A percentile compares a stretch with the other conserved stretches of the same genome.
phyloP scores from a whole-genome alignment of 2,888 invertebrate genomes.

The Scaptomyza reducta region DNA sequence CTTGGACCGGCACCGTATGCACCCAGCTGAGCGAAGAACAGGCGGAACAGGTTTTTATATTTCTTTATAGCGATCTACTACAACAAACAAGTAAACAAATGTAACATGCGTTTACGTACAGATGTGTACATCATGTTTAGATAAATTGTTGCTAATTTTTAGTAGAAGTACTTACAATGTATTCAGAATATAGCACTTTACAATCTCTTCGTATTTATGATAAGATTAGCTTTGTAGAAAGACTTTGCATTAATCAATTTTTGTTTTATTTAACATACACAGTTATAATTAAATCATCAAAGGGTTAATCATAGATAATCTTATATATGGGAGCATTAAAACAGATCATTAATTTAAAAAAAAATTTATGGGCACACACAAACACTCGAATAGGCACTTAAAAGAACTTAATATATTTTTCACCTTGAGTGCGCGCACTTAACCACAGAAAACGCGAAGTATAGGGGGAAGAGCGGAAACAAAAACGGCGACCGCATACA shows the following conservation, averaged over 20 bases:
- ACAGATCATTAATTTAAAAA: slow-evolving; percentile 61
- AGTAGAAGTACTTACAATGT: slow-evolving; percentile 13
- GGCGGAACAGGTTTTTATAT: slow-evolving; percentile 51
- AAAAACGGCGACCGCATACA: slow-evolving; percentile 50
- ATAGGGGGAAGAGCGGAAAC: slow-evolving; percentile 44
- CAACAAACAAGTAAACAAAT: neutral
- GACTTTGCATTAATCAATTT: neutral
- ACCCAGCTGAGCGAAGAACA: slow-evolving; percentile 42
- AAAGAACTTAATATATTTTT: slow-evolving; percentile 73
- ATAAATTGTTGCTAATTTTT: slow-evolving; percentile 15
- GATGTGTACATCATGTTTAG: neutral
- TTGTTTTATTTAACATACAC: neutral
- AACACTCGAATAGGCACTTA: slow-evolving; percentile 57
- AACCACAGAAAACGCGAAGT: slow-evolving; percentile 55
- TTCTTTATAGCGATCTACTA: slow-evolving; percentile 8
- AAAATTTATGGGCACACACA: slow-evolving; percentile 54
- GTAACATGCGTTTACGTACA: neutral
- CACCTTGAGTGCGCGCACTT: slow-evolving; percentile 73
- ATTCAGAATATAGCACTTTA: slow-evolving; percentile 6
- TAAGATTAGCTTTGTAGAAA: slow-evolving; percentile 1
- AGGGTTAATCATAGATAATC: slow-evolving; percentile 9
- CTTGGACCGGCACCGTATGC: slow-evolving; percentile 15
- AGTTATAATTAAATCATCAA: slow-evolving; percentile 31
- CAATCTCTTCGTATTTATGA: neutral
- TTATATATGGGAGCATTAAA: slow-evolving; percentile 32